Conservation (phyloP, 2,888 invertebrate species). For the Melanotus villosus region DNA sequence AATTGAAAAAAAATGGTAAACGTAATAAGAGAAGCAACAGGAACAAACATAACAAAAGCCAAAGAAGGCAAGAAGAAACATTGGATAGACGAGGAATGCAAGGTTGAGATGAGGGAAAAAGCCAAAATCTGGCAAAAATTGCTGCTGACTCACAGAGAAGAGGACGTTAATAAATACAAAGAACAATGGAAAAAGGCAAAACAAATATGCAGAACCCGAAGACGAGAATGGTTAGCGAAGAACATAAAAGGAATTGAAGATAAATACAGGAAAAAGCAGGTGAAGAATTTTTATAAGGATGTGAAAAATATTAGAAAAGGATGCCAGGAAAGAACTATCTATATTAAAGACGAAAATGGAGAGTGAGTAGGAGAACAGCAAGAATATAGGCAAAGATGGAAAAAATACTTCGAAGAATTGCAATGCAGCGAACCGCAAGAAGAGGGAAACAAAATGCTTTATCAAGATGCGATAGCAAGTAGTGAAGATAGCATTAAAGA, state of each 20-base stretch:
- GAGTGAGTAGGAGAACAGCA: neutral
- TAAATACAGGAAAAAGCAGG: neutral
- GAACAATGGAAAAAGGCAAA: neutral
- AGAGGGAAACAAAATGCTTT: no score
- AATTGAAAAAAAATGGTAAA: neutral
- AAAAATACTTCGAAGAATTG: no score
- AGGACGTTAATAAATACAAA: neutral
- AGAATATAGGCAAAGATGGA: no score
- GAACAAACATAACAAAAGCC: neutral
- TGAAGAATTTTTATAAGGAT: neutral
- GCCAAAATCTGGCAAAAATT: no score
- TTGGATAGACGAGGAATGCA: no score
- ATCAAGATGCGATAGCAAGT: no score
- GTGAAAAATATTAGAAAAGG: neutral
- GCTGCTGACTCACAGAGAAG: neutral
- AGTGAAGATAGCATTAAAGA: no score
- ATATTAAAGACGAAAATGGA: neutral
- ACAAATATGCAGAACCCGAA: neutral
- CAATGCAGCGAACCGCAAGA: no score
- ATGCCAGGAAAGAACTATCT: neutral
- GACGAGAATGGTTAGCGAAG: neutral
- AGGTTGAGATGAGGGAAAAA: no score
- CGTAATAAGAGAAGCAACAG: neutral
- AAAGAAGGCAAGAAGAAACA: no score
- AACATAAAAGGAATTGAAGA: neutral